Percentiles rank a stretch among this genome's conserved stretches.
These are phyloP conservation scores for Characodon lateralis DNA, from an alignment of 2,797 vertebrate species.

Conservation along the genomic window DNA sequence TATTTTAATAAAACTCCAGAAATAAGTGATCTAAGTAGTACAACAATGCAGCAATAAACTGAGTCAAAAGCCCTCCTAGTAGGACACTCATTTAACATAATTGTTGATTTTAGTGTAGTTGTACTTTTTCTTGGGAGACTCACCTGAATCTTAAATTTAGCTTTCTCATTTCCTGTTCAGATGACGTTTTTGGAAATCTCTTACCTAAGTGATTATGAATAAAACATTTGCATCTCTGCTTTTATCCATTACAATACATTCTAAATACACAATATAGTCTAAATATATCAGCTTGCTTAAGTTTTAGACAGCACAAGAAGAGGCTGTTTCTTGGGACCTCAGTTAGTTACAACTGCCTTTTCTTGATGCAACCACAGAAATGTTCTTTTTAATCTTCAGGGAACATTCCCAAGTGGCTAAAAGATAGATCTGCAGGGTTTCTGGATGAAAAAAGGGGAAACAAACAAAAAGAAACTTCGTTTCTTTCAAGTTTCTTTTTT, in stretches of 20 bases:
- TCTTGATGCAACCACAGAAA: slow-evolving; percentile 9
- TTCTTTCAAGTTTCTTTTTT: neutral
- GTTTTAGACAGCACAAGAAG: neutral
- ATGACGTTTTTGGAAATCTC: neutral
- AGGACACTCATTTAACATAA: too few species aligned
- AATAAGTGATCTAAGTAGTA: too few species aligned
- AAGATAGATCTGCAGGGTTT: slow-evolving; percentile 2
- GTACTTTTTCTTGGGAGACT: neutral
- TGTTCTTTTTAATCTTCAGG: slow-evolving; percentile 19
- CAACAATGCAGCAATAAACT: too few species aligned
- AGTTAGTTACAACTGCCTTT: neutral
- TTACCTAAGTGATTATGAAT: neutral
- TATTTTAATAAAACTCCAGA: too few species aligned
- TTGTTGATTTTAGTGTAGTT: neutral
- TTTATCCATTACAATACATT: neutral
- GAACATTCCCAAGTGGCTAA: neutral
- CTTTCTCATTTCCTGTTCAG: neutral
- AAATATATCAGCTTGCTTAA: neutral
- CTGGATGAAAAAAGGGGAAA: slow-evolving; percentile 10
- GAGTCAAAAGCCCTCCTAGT: too few species aligned
- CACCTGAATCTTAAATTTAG: neutral
- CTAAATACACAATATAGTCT: neutral
- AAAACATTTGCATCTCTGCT: neutral
- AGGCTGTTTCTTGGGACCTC: neutral
- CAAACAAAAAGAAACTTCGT: slow-evolving; percentile 3